These are phyloP conservation scores for Caenorhabditis brenneri DNA, from an alignment of 1,140 invertebrate species.

Conservation along the genomic window DNA sequence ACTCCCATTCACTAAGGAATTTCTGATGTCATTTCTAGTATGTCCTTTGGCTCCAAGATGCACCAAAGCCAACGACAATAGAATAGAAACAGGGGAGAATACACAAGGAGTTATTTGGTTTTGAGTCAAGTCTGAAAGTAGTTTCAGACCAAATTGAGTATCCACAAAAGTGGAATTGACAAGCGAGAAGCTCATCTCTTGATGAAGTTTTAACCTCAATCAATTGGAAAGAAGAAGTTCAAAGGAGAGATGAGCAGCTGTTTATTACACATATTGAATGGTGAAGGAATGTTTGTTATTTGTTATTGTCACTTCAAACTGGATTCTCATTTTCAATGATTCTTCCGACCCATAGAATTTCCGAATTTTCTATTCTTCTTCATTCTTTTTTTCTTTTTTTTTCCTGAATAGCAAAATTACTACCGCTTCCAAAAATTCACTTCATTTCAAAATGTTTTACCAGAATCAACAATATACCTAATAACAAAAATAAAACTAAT, in stretches of 20 bases:
- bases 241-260: not conserved
- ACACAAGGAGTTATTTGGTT: not conserved
- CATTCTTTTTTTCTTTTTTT: no score
- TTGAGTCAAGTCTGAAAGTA: not conserved
- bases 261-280: not conserved
- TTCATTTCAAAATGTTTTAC: no score
- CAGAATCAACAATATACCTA: no score
- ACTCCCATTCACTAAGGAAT: slow-evolving; percentile 5
- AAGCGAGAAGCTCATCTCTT: slow-evolving; percentile 26
- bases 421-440: no score
- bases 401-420: no score
- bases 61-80: not conserved
- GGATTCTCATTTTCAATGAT: not conserved
- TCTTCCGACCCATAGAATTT: no score
- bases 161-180: slow-evolving; percentile 20
- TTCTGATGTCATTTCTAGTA: slow-evolving; percentile 10
- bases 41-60: slow-evolving; percentile 38
- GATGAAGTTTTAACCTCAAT: not conserved
- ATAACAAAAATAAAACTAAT: no score
- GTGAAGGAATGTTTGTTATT: not conserved
- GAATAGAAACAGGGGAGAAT: slow-evolving; percentile 22
- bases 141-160: not conserved
- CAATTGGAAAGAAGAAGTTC: slow-evolving; percentile 3
- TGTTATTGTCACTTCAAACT: slow-evolving; percentile 15
- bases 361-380: no score